Evolutionary conservation across 2,888 invertebrate genomes (phyloP), one percentile per base, ranked within the genome.

Genomic region (Troides oblongomaculatus): DNA sequence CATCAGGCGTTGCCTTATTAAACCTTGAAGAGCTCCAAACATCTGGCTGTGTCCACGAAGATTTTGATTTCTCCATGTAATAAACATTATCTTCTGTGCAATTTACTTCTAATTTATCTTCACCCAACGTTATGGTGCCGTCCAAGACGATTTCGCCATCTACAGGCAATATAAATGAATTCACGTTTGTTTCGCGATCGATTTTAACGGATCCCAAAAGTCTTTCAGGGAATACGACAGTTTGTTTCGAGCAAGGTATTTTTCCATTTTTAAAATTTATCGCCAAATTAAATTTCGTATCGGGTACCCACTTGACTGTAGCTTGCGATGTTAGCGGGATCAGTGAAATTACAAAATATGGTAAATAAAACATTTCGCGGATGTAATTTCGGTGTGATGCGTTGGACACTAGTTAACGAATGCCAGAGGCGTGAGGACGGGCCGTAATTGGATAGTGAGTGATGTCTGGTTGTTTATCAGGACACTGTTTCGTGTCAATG

Each of bases 1-100:
- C 80, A 74, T 93, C 91, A 0, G 93, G 93, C 7, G 93, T 88
- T 1, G 93, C 93, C 71, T 86, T 83, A 70, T 88, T 93, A 64
- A 89, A 88, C 61, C 77, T 84, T 1, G 84, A 73, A 0, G 88
- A 89, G 21, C 79, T 83, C 93, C 93, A 94, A 18, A 86, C 89
- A 61, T 86, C 85, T 0, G 90, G 85, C 76, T 90, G 83, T 1
- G 77, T 76, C 93, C 93, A 92, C 1, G 83, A 77, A 3, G 84
- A 82, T 4, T 76, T 74, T 0, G 83, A 77, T 63, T 83, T 86
- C 53, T 88, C 87, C 53, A 84, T 72, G 67, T 86, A 90, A 72
- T 85, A 84, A 2, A 83, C 76, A 59, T 85, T 84, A 0, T 83
- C 82, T 62, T 76, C 74, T 64, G 75, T 77, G 68, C 84, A 81